Evolutionary conservation across 2,797 vertebrate genomes (phyloP).

Genomic region (Petrocephalus schoutedeni): DNA sequence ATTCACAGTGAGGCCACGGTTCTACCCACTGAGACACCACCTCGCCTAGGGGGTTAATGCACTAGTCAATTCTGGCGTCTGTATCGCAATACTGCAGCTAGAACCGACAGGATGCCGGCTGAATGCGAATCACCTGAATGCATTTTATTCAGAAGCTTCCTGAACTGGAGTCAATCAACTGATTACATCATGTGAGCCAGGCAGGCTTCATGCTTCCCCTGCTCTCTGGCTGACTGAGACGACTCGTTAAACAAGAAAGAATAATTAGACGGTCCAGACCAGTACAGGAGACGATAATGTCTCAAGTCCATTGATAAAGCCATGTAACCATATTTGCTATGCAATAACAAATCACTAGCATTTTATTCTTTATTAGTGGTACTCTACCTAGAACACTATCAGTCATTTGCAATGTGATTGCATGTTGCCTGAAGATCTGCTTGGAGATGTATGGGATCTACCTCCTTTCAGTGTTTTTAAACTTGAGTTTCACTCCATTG

Average conservation of each 20-base stretch:
- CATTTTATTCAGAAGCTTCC: background rate
- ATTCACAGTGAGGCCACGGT: background rate
- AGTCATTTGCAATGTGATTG: background rate
- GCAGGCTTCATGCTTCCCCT: background rate
- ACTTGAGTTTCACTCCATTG: background rate
- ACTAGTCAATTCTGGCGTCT: background rate
- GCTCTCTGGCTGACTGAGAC: background rate
- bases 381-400: background rate
- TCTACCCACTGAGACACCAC: background rate
- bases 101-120: background rate
- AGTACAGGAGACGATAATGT: background rate
- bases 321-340: background rate
- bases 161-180: constrained; percentile 11
- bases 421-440: background rate
- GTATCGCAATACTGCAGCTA: background rate
- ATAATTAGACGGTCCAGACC: background rate
- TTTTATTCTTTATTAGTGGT: background rate
- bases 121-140: background rate
- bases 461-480: background rate
- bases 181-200: constrained; percentile 3
- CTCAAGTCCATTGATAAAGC: background rate
- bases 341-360: background rate
- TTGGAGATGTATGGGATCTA: background rate
- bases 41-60: background rate
- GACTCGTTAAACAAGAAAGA: background rate